Percentiles rank a stretch among this genome's conserved stretches.
These are phyloP conservation scores for Podarcis siculus DNA, from an alignment of 2,797 vertebrate species.

Conservation along the genomic window DNA sequence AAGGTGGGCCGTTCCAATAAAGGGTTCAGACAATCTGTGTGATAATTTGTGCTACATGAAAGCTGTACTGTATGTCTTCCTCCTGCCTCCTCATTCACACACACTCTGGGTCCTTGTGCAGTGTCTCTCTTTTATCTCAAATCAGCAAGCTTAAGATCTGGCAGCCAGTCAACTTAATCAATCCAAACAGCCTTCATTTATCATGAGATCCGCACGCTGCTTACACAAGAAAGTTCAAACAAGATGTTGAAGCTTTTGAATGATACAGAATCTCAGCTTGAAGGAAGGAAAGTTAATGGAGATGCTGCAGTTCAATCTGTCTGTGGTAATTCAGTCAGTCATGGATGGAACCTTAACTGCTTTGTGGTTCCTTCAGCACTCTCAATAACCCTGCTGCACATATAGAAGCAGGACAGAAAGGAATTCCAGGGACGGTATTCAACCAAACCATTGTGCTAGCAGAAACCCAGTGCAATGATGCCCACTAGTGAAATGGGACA, in stretches of 20 bases:
- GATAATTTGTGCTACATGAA: background rate
- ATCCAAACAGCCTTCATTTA: conserved; percentile 14
- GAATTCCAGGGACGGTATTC: background rate
- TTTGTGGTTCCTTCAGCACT: background rate
- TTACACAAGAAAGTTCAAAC: conserved; percentile 25
- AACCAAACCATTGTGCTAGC: no score
- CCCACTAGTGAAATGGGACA: no score
- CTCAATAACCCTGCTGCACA: background rate
- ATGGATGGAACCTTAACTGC: background rate
- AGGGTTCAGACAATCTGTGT: background rate
- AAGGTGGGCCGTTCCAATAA: background rate
- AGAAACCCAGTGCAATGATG: no score
- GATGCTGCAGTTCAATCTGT: background rate
- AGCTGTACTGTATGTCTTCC: background rate
- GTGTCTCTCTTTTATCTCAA: conserved; percentile 8
- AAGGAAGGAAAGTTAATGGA: background rate
- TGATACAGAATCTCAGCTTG: background rate
- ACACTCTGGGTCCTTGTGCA: background rate
- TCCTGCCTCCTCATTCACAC: no score
- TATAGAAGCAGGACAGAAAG: background rate
- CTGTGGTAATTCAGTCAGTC: background rate
- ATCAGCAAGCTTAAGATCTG: conserved; percentile 12
- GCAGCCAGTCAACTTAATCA: conserved; percentile 8
- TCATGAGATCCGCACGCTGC: conserved; percentile 3
- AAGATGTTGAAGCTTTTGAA: background rate